These are phyloP conservation scores for Delichon dasypus DNA, from an alignment of 2,797 vertebrate genomes.

Conservation along the genomic window DNA sequence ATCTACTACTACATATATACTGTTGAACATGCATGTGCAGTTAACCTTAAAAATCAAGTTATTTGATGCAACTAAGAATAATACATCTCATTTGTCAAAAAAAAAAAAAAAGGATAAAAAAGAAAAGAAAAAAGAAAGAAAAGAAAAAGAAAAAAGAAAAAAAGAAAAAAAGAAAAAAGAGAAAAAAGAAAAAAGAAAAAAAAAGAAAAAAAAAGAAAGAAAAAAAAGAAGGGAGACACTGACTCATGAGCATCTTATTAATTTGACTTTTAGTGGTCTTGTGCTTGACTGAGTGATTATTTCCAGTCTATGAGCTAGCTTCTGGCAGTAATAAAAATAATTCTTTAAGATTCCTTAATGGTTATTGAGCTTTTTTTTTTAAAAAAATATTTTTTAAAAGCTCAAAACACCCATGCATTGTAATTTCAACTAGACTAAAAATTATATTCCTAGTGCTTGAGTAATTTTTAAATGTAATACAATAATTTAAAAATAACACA, in stretches of 20 bases:
- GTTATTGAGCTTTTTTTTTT: background rate
- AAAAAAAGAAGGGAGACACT: background rate
- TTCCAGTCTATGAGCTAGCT: background rate
- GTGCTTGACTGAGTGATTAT: background rate
- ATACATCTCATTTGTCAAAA: too few species aligned
- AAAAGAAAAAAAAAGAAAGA: background rate
- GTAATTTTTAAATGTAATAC: background rate
- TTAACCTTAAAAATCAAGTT: conserved; percentile 34
- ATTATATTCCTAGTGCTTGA: background rate
- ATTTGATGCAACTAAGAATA: background rate
- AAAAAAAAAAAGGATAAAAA: too few species aligned
- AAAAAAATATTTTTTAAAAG: too few species aligned
- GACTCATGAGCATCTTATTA: background rate
- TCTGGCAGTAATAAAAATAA: background rate
- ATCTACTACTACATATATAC: background rate
- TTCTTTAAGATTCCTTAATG: background rate
- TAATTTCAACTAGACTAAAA: background rate
- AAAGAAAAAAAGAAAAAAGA: background rate
- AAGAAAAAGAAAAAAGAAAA: too few species aligned
- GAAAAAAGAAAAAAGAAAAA: background rate
- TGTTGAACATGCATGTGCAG: background rate
- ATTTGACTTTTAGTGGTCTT: background rate
- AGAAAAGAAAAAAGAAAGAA: too few species aligned
- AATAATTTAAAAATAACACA: background rate
- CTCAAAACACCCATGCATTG: background rate